Evolutionary conservation across 1,140 invertebrate genomes (phyloP), one percentile per base, ranked within the genome.

Genomic region (Calliphora vicina): DNA sequence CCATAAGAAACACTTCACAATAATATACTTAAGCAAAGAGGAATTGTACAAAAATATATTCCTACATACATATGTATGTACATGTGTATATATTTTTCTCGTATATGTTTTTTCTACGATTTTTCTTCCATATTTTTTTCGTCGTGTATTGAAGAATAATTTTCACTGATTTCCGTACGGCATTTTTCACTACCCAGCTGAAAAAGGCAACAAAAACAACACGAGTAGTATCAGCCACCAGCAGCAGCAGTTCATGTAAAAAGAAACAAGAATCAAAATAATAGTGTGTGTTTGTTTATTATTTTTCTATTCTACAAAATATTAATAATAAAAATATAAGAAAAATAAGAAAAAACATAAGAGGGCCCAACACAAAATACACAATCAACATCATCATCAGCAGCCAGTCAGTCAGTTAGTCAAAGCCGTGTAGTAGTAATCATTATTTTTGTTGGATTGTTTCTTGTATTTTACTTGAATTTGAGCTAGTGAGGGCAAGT

Each of bases 281-380:
- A n/a, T 50, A 50, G 45, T 17, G 61, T 67, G 61, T 67, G 61
- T 67, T 67, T 67, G 61, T 67, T 67, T 67, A 67, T 67, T 67
- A 23, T 67, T 67, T 67, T 67, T 67, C 20, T 23, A 23, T 67
- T 23, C 61, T 57, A n/a, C 2, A 57, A 57, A 57, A 57, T n/a
- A 57, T 10, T 23, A 20, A 25, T 23, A 67, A 67, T 20, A 23
- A 67, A 67, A 67, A 23, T n/a, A n/a, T n/a, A n/a, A n/a, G n/a
- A n/a, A n/a, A n/a, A n/a, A n/a, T n/a, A n/a, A n/a, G n/a, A n/a
- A 67, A 67, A 23, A 67, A 9, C 3, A 23, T 2, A 23, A 67
- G 23, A 23, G 61, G n/a, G 61, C 5, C 61, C 61, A 67, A 23
- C 61, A 67, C n/a, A 23, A 67, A 67, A 67, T 9, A 67, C 61